Percentiles rank a stretch among this genome's conserved stretches.
These are phyloP conservation scores for Papilio elwesi DNA, from an alignment of 2,888 invertebrate species.

Conservation along the genomic window DNA sequence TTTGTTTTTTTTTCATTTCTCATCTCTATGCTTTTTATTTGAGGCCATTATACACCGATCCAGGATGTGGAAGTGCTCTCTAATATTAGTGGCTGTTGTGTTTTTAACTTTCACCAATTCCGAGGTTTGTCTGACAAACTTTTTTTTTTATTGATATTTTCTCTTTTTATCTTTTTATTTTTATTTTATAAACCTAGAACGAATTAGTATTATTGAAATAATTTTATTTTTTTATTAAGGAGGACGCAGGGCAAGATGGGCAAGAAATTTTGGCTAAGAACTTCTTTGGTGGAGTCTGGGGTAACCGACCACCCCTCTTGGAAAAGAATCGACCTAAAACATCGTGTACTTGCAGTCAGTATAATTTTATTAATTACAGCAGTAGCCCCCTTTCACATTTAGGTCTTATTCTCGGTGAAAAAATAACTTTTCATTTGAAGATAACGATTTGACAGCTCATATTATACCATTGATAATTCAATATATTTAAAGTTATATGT, in stretches of 20 bases:
- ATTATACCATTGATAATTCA: background rate
- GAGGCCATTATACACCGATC: constrained; percentile 48
- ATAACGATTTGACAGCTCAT: background rate
- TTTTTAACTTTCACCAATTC: constrained; percentile 68
- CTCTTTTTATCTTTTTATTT: constrained; percentile 17
- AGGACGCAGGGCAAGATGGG: constrained; percentile 57
- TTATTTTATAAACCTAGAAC: background rate
- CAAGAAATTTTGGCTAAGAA: constrained; percentile 76
- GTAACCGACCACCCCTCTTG: constrained; percentile 86
- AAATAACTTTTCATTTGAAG: background rate
- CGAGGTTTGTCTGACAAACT: constrained; percentile 61
- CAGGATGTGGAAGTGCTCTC: constrained; percentile 74
- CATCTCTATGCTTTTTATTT: constrained; percentile 50
- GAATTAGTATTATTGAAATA: background rate
- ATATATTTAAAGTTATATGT: background rate
- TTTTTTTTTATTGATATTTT: constrained; percentile 42
- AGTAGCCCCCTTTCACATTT: background rate
- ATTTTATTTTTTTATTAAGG: constrained; percentile 51
- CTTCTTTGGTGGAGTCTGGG: constrained; percentile 86
- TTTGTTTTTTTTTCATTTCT: constrained; percentile 49
- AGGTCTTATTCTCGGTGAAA: background rate
- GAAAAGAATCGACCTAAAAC: constrained; percentile 77
- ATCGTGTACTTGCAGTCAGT: constrained; percentile 88
- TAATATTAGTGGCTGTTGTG: constrained; percentile 68
- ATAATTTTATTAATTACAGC: constrained; percentile 47